These are phyloP conservation scores for Tetropium fuscum DNA, from an alignment of 2,888 invertebrate species.

Conservation along the genomic window DNA sequence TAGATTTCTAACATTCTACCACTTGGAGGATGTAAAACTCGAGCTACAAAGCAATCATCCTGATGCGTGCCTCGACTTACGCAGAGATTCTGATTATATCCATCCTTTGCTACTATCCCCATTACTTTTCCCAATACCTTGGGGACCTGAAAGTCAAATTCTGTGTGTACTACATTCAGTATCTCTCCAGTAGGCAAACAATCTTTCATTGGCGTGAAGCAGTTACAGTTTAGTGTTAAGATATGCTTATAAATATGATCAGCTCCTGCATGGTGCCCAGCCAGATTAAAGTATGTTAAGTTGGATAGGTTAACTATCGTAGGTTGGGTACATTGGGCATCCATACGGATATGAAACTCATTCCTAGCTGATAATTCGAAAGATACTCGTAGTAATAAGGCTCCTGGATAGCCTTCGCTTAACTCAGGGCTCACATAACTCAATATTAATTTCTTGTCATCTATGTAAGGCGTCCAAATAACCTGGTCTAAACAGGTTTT, in stretches of 20 bases:
- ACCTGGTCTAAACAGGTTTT: constrained; percentile 58
- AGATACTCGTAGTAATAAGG: constrained; percentile 75
- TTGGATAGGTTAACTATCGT: constrained; percentile 89
- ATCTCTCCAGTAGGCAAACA: constrained; percentile 82
- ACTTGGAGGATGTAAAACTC: constrained; percentile 74
- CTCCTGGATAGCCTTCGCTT: constrained; percentile 90
- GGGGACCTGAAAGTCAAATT: constrained; percentile 79
- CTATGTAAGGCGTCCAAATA: constrained; percentile 66
- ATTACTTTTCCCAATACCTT: constrained; percentile 75
- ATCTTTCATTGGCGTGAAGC: constrained; percentile 75
- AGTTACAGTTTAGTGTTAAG: constrained; percentile 81
- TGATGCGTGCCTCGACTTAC: constrained; percentile 72
- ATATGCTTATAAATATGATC: constrained; percentile 75
- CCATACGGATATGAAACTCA: constrained; percentile 79
- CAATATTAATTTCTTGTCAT: constrained; percentile 76
- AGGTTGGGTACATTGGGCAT: constrained; percentile 79
- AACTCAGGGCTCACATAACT: constrained; percentile 80
- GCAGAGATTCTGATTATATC: constrained; percentile 87
- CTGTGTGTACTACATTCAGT: constrained; percentile 75
- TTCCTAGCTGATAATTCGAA: constrained; percentile 82
- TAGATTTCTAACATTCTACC: constrained; percentile 85
- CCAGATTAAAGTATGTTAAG: constrained; percentile 90
- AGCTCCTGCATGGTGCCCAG: constrained; percentile 82
- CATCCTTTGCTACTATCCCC: constrained; percentile 73
- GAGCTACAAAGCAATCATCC: constrained; percentile 73